Percentiles rank a stretch among this genome's conserved stretches.
Conservation (phyloP, 2,113 vertebrate genomes). For the Turnix velox region DNA sequence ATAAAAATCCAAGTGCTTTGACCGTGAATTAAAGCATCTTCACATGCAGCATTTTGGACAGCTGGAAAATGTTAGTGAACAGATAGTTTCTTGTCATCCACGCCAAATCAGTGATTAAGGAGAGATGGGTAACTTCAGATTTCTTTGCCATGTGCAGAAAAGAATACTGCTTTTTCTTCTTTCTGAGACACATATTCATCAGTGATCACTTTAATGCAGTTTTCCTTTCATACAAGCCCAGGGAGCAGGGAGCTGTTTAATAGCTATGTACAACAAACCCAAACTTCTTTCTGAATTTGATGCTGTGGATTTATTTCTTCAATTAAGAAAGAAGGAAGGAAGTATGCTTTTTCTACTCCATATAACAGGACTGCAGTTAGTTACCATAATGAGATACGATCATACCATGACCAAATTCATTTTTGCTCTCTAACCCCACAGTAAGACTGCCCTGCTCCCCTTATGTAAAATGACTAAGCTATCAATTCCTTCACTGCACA, state of each 20-base stretch:
- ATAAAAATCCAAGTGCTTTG: constrained; percentile 63
- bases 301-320: constrained; percentile 40
- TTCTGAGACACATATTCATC: constrained; percentile 77
- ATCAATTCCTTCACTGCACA: constrained; percentile 79
- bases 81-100: constrained; percentile 73
- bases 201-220: constrained; percentile 60
- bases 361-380: constrained; percentile 41
- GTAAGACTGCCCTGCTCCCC: constrained; percentile 73
- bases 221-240: constrained; percentile 42
- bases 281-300: constrained; percentile 66
- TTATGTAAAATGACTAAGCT: constrained; percentile 82
- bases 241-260: constrained; percentile 41
- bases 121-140: constrained; percentile 69
- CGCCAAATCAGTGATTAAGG: constrained; percentile 64
- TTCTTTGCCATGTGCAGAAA: constrained; percentile 75
- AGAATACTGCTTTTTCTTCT: constrained; percentile 79
- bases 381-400: constrained; percentile 29
- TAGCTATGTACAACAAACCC: constrained; percentile 25
- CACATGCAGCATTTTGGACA: constrained; percentile 66
- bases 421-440: constrained; percentile 77
- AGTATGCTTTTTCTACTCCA: constrained; percentile 54
- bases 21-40: constrained; percentile 73
- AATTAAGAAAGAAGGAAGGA: constrained; percentile 47
- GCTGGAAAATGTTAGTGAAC: constrained; percentile 71
- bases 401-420: constrained; percentile 63